Conservation (phyloP, 2,888 invertebrate species). For the Drosophila picticornis region DNA sequence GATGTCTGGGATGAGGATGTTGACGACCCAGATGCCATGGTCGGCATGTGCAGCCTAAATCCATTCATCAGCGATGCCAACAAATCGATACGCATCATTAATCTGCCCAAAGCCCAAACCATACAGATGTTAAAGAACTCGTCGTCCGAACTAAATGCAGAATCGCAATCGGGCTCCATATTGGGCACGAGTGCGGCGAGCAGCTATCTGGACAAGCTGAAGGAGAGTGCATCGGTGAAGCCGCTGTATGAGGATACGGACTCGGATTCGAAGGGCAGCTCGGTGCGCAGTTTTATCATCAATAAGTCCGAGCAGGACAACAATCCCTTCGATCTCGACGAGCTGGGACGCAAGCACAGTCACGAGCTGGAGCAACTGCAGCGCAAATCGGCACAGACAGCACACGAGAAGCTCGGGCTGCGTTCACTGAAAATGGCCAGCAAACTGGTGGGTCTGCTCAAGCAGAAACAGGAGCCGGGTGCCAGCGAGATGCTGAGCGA, state of each 20-base stretch:
- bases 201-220: constrained; percentile 80
- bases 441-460: constrained; percentile 77
- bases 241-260: constrained; percentile 84
- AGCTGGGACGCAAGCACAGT: constrained; percentile 78
- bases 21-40: constrained; percentile 78
- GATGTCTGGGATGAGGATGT: constrained; percentile 78
- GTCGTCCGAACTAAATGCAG: constrained; percentile 60
- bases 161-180: constrained; percentile 39
- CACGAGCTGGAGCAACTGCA: constrained; percentile 86
- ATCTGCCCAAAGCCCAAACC: constrained; percentile 82
- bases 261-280: constrained; percentile 84
- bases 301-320: constrained; percentile 84
- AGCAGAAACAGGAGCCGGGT: constrained; percentile 54
- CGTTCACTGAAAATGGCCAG: constrained; percentile 78
- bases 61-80: constrained; percentile 83
- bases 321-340: constrained; percentile 86
- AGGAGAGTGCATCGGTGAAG: constrained; percentile 73
- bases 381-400: constrained; percentile 84
- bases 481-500: constrained; percentile 31
- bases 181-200: constrained; percentile 58
- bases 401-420: constrained; percentile 75
- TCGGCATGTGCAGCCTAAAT: constrained; percentile 70
- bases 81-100: constrained; percentile 84
- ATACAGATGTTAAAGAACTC: constrained; percentile 77
- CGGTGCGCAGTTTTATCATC: constrained; percentile 83